A percentile compares a stretch with the other conserved stretches of the same genome.
These are phyloP conservation scores for Ypsolopha scabrella DNA, from an alignment of 2,888 invertebrate genomes.

Conservation along the genomic window DNA sequence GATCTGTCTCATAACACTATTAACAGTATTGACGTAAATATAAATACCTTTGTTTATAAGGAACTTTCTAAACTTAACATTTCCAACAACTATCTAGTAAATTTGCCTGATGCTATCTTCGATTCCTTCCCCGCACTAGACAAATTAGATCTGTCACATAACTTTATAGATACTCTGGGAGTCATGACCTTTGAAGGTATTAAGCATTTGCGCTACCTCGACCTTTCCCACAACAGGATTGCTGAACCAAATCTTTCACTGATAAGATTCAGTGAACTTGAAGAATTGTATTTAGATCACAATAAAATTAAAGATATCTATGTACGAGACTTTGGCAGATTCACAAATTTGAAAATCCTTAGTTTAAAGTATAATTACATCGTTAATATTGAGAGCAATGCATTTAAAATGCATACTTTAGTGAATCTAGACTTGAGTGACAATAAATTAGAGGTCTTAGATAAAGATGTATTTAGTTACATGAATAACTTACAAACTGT, in stretches of 20 bases:
- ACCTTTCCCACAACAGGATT: conserved; percentile 33
- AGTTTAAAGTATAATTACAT: conserved; percentile 33
- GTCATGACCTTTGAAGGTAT: conserved; percentile 36
- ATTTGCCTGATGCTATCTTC: conserved; percentile 28
- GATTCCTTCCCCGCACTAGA: conserved; percentile 23
- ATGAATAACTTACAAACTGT: conserved; percentile 18
- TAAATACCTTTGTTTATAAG: conserved; percentile 13
- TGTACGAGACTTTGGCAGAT: conserved; percentile 23
- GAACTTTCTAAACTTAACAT: conserved; percentile 27
- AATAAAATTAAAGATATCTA: conserved; percentile 28
- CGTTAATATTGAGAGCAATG: conserved; percentile 18
- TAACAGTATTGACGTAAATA: conserved; percentile 15
- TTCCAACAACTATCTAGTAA: conserved; percentile 30
- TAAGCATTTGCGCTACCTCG: conserved; percentile 24
- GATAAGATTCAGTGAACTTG: conserved; percentile 30
- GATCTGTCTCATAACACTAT: conserved; percentile 40
- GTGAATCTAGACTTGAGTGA: conserved; percentile 23
- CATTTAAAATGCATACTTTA: conserved; percentile 24
- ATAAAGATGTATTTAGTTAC: conserved; percentile 23
- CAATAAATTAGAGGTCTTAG: conserved; percentile 25
- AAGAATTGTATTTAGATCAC: conserved; percentile 25
- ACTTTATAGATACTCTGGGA: conserved; percentile 25
- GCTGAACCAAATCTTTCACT: conserved; percentile 29
- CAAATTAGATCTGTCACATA: conserved; percentile 35
- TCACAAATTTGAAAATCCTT: conserved; percentile 22